Evolutionary conservation across 2,888 invertebrate genomes (phyloP).

Genomic region (Conchocele bisecta): DNA sequence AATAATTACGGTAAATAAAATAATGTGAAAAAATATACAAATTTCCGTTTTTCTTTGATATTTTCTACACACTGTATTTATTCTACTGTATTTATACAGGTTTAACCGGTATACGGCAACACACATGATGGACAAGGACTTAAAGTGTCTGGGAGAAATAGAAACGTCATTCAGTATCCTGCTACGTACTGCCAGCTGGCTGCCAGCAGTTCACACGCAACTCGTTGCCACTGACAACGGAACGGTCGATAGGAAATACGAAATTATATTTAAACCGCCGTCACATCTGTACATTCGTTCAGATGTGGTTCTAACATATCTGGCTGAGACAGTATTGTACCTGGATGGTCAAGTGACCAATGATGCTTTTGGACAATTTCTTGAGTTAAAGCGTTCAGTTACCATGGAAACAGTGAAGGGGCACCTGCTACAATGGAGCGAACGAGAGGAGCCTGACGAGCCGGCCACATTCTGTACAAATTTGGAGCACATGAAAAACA

Average conservation of each 20-base stretch:
- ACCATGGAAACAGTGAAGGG: conserved; percentile 62
- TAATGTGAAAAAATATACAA: too few species aligned
- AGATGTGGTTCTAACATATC: conserved; percentile 56
- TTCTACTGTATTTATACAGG: too few species aligned
- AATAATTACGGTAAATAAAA: too few species aligned
- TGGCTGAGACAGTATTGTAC: conserved; percentile 76
- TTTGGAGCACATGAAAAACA: conserved; percentile 69
- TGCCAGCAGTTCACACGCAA: conserved; percentile 68
- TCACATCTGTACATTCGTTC: conserved; percentile 53
- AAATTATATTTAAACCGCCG: conserved; percentile 45
- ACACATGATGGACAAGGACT: conserved; percentile 54
- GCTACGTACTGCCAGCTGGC: conserved; percentile 70
- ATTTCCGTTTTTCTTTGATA: too few species aligned
- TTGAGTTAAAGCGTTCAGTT: conserved; percentile 68
- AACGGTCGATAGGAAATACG: background rate
- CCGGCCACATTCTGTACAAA: conserved; percentile 70
- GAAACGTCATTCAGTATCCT: conserved; percentile 74
- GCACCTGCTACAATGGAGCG: conserved; percentile 71
- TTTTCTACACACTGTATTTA: too few species aligned
- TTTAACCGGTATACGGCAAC: conserved; percentile 48
- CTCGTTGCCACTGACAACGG: conserved; percentile 22
- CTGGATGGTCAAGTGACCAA: conserved; percentile 49
- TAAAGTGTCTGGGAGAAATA: conserved; percentile 54
- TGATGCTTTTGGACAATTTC: conserved; percentile 67
- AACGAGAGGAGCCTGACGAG: conserved; percentile 47